A percentile compares a stretch with the other conserved stretches of the same genome.
These are phyloP conservation scores for Numida meleagris DNA, from an alignment of 2,113 vertebrate species.

Conservation along the genomic window DNA sequence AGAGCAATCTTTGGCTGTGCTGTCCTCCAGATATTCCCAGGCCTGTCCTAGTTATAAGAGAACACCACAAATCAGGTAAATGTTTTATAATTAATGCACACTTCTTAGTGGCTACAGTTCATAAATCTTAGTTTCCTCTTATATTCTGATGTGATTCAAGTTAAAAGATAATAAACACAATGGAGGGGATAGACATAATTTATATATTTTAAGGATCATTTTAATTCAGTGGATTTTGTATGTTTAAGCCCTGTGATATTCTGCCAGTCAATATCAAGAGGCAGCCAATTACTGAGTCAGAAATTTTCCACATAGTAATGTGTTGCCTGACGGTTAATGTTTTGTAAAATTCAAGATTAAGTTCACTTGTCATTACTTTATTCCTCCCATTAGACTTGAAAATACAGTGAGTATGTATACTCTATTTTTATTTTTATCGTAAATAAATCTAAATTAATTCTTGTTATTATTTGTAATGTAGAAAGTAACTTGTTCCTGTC, in stretches of 20 bases:
- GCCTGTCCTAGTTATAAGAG: constrained; percentile 88
- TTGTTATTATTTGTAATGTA: not conserved
- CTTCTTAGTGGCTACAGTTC: not conserved
- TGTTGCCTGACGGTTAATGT: not conserved
- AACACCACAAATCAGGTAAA: constrained; percentile 93
- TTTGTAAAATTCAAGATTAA: not conserved
- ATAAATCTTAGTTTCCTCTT: not conserved
- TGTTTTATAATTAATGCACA: not conserved
- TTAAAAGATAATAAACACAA: not conserved
- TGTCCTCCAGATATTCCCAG: constrained; percentile 88
- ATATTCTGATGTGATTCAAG: not conserved
- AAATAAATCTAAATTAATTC: not conserved
- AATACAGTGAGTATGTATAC: not conserved
- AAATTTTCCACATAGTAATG: not conserved
- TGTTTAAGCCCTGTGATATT: not conserved
- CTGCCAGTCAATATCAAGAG: not conserved
- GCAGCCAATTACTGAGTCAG: not conserved
- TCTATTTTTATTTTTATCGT: not conserved
- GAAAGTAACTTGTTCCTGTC: not conserved
- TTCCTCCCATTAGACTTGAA: not conserved
- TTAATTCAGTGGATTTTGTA: not conserved
- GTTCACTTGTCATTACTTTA: not conserved
- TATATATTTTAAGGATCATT: not conserved
- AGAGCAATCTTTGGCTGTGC: constrained; percentile 83
- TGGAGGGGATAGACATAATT: not conserved